These are phyloP conservation scores for Coilia nasus DNA, from an alignment of 2,797 vertebrate genomes.

Conservation along the genomic window DNA sequence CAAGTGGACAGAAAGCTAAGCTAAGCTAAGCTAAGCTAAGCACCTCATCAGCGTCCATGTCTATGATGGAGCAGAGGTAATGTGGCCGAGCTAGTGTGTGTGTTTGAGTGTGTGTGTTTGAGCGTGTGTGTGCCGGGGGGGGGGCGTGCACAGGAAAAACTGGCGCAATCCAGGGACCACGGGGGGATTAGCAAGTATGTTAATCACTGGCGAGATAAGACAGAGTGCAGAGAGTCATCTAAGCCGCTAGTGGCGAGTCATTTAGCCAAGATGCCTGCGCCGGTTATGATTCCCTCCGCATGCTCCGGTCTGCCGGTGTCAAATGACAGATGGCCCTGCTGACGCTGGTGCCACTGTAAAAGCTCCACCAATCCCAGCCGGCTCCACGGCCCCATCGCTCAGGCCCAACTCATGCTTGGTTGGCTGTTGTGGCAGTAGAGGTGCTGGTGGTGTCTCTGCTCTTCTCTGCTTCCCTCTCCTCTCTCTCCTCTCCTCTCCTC, in stretches of 20 bases:
- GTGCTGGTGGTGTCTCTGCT: too few relatives aligned
- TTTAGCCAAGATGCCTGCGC: slow-evolving; percentile 15
- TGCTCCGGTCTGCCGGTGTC: not conserved
- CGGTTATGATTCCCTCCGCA: not conserved
- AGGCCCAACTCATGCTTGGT: too few relatives aligned
- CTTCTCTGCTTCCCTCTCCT: too few relatives aligned
- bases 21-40: not conserved
- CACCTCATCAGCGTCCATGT: not conserved
- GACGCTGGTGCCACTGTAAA: not conserved
- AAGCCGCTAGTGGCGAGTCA: not conserved
- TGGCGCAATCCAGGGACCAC: not conserved
- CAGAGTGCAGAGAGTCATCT: not conserved
- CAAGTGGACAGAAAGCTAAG: not conserved
- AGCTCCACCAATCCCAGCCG: not conserved
- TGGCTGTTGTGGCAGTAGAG: too few relatives aligned
- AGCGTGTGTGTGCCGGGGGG: not conserved
- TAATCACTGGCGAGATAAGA: slow-evolving; percentile 16
- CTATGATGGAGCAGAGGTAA: not conserved
- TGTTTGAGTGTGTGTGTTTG: not conserved
- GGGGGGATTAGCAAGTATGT: slow-evolving; percentile 21
- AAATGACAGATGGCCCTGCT: slow-evolving; percentile 16
- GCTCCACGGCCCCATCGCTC: too few relatives aligned
- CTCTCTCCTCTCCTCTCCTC: too few relatives aligned
- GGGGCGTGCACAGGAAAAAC: not conserved
- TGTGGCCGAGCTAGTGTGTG: not conserved